These are phyloP conservation scores for Cheiracanthium punctorium DNA, from an alignment of 2,888 invertebrate species.

Conservation along the genomic window DNA sequence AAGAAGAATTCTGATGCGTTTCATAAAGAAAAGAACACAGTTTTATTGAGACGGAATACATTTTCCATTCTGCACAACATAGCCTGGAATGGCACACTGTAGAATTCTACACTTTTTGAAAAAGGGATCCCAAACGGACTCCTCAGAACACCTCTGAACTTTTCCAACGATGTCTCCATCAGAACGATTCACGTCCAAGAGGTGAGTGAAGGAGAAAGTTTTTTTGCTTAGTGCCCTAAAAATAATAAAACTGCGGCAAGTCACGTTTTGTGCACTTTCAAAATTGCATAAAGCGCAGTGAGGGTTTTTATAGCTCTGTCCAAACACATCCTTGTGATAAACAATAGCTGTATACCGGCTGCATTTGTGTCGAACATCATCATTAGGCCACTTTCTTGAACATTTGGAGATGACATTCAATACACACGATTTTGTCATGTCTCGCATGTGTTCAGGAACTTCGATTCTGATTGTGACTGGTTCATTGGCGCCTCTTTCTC, in stretches of 20 bases:
- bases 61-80: not conserved
- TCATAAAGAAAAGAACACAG: too few species aligned
- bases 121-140: conserved; percentile 33
- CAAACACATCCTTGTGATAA: not conserved
- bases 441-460: not conserved
- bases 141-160: conserved; percentile 2
- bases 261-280: not conserved
- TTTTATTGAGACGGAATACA: not conserved
- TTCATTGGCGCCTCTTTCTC: not conserved
- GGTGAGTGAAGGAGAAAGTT: conserved; percentile 1
- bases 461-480: not conserved
- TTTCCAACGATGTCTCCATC: conserved; percentile 16
- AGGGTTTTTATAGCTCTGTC: conserved; percentile 12
- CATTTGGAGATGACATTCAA: conserved; percentile 6
- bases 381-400: conserved; percentile 17
- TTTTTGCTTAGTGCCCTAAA: not conserved
- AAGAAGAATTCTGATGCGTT: too few species aligned
- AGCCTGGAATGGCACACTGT: not conserved
- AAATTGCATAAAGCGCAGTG: conserved; percentile 51
- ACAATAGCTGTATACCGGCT: conserved; percentile 9
- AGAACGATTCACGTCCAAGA: conserved; percentile 10
- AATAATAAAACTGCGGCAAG: not conserved
- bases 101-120: conserved; percentile 29
- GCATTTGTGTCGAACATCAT: conserved; percentile 7
- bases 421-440: not conserved